Evolutionary conservation across 35 echinoderm and acorn worm genomes (phyloP).

Genomic region (Anneissia japonica): DNA sequence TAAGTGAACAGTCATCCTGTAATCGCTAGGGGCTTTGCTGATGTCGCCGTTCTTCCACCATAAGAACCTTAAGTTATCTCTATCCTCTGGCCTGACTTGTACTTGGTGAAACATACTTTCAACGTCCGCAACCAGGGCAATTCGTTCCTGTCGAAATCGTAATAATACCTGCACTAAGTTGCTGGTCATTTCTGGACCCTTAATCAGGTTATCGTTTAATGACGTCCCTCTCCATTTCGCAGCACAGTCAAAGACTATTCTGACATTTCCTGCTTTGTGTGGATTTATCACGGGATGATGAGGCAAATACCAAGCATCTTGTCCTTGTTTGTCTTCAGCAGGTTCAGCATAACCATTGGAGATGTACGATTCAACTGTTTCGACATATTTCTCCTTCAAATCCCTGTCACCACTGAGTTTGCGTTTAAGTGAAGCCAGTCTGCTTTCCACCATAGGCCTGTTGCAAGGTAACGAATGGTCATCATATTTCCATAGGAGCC

Average conservation of each 20-base stretch:
- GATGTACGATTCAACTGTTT: slow-evolving; percentile 27
- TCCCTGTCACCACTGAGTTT: neutral
- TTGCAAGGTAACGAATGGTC: neutral
- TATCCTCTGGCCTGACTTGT: too few species aligned
- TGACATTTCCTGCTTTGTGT: neutral
- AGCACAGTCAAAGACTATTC: slow-evolving; percentile 20
- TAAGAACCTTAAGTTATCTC: too few species aligned
- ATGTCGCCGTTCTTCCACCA: too few species aligned
- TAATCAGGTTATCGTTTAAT: too few species aligned
- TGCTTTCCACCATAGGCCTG: neutral
- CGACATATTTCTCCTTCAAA: slow-evolving; percentile 36
- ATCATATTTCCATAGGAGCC: neutral
- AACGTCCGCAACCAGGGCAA: too few species aligned
- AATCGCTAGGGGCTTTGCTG: too few species aligned
- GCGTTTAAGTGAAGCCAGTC: slow-evolving; percentile 9
- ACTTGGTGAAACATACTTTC: too few species aligned
- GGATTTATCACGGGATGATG: slow-evolving; percentile 14
- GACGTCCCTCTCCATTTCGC: neutral
- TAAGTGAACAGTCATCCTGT: too few species aligned
- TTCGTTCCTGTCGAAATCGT: too few species aligned
- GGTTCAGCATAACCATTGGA: slow-evolving; percentile 46
- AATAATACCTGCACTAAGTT: too few species aligned
- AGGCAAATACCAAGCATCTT: slow-evolving; percentile 33
- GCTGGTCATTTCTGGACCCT: too few species aligned
- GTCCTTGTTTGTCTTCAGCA: neutral